Evolutionary conservation across 2,888 invertebrate species (phyloP).

Genomic region (Leucophora obtusa): DNA sequence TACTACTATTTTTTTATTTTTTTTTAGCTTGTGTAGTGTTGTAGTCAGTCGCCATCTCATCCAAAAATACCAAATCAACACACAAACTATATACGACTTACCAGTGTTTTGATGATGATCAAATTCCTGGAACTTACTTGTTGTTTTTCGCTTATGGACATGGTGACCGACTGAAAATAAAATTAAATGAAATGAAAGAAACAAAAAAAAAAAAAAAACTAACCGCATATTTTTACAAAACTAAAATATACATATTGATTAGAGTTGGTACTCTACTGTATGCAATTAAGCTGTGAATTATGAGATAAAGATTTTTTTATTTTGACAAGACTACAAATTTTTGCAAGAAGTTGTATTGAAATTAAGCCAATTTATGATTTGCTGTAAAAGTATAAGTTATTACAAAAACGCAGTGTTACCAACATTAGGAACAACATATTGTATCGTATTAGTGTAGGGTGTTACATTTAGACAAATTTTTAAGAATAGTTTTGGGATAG

Average conservation of each 20-base stretch:
- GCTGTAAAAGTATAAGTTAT: not conserved
- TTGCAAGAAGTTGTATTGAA: not conserved
- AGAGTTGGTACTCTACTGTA: not conserved
- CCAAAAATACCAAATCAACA: not conserved
- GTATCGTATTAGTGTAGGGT: not conserved
- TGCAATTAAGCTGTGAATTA: not conserved
- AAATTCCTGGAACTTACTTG: constrained; percentile 72
- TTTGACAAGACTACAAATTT: not conserved
- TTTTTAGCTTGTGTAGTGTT: constrained; percentile 3
- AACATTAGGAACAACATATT: not conserved
- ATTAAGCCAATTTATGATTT: not conserved
- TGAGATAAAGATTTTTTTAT: not conserved
- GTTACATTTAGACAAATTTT: not conserved
- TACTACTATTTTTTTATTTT: not conserved
- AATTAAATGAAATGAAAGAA: constrained; percentile 43
- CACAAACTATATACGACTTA: constrained; percentile 66
- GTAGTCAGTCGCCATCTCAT: not conserved
- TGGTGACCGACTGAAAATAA: constrained; percentile 65
- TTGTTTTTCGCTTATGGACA: constrained; percentile 56
- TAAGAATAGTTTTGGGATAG: not conserved
- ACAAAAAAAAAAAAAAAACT: constrained; percentile 18
- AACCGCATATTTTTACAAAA: constrained; percentile 35
- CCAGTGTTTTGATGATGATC: constrained; percentile 67
- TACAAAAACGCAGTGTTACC: not conserved
- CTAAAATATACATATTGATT: not conserved